phyloP scores from a whole-genome alignment of 2,797 vertebrate species.

The Cetoscarus ocellatus region DNA sequence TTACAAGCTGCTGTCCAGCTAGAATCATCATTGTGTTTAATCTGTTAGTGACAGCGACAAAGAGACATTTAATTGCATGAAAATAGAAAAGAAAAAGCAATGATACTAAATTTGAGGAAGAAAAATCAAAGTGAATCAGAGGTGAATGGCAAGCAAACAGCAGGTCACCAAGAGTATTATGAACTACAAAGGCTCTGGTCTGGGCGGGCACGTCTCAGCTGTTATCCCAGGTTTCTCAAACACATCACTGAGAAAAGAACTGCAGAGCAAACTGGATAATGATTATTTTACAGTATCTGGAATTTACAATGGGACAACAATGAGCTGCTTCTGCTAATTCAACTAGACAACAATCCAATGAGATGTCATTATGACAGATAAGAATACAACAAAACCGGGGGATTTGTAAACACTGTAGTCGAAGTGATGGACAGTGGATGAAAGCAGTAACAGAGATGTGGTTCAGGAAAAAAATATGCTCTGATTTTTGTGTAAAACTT shows the following conservation, averaged over 20 bases:
- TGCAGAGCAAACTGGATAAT: conserved; percentile 35
- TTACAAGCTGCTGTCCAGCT: conserved; percentile 10
- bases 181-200: conserved; percentile 29
- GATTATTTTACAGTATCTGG: conserved; percentile 54
- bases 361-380: conserved; percentile 21
- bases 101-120: conserved; percentile 24
- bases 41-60: conserved; percentile 20
- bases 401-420: conserved; percentile 12
- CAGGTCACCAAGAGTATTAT: conserved; percentile 45
- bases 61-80: conserved; percentile 19
- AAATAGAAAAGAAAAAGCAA: conserved; percentile 19
- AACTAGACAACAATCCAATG: conserved; percentile 31
- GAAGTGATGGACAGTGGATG: not conserved
- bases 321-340: conserved; percentile 32
- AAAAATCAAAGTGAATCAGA: conserved; percentile 7
- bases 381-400: conserved; percentile 13
- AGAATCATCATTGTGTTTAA: conserved; percentile 22
- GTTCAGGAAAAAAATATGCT: no score
- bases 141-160: conserved; percentile 29
- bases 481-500: no score
- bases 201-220: conserved; percentile 28
- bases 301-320: conserved; percentile 49
- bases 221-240: conserved; percentile 27
- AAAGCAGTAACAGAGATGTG: no score
- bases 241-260: conserved; percentile 1